Conservation (phyloP, 2,113 vertebrate species). For the Rallus limicola region DNA sequence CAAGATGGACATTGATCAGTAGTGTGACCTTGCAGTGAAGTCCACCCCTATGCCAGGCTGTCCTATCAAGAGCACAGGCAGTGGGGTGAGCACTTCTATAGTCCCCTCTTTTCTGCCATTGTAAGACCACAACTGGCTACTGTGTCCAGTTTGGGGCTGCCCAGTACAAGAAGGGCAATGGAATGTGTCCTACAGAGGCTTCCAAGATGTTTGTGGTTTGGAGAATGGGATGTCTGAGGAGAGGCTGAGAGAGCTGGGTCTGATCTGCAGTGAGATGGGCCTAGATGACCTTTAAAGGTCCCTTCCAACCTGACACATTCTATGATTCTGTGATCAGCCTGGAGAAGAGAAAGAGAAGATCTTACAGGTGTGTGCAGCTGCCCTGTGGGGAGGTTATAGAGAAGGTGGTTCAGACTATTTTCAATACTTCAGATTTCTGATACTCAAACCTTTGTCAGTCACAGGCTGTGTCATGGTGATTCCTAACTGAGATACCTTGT, state of each 20-base stretch:
- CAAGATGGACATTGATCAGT: background rate
- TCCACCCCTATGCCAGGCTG: too few species aligned
- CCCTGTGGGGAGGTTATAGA: background rate
- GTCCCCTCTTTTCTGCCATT: background rate
- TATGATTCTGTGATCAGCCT: background rate
- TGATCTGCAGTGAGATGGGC: background rate
- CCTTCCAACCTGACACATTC: too few species aligned
- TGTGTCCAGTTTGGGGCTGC: background rate
- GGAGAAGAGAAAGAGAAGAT: background rate
- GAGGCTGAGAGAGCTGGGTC: rapidly evolving
- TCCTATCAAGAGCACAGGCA: background rate
- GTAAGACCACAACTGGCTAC: background rate
- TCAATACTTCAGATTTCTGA: background rate
- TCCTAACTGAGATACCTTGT: background rate
- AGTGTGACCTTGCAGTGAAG: too few species aligned
- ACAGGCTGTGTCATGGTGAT: background rate
- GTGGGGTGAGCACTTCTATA: rapidly evolving
- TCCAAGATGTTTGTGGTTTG: background rate
- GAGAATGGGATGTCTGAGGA: rapidly evolving
- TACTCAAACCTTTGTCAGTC: background rate
- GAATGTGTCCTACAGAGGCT: background rate
- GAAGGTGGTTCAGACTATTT: background rate
- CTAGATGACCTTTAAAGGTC: too few species aligned
- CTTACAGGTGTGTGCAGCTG: background rate
- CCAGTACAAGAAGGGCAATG: background rate